Base-by-base conservation (phyloP, 2,797 vertebrate genomes). In the Sylvia borin region DNA sequence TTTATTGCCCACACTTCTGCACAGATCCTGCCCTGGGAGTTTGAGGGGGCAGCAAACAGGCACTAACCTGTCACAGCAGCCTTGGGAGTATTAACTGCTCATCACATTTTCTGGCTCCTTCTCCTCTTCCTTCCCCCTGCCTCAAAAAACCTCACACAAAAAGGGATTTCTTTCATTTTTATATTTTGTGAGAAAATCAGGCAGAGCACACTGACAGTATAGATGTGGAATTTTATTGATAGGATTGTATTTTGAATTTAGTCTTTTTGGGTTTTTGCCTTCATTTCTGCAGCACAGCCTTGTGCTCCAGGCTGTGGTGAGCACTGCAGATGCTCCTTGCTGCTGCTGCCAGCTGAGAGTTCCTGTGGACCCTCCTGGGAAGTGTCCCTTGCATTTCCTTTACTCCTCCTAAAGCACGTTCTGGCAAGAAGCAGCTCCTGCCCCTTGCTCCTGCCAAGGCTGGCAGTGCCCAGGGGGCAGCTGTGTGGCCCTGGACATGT, bases 391-490 rank as follows among this genome's bases (percentile, higher is more conserved):
- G 55, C 38, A 5, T 80, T 95, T 90, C 81, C 83, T 93, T 85
- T 91, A 27, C 80, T 90, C 76, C 72, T 89, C 43, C 54, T 61
- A 6, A 54, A 80, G 80, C 47, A 16, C 73, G 62, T 47, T 12
- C 27, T 90, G 91, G 74, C 92, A 93, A 72, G 87, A 86, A 96
- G 93, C 97, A 97, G 97, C 97, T 98, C 97, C 92, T 90, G 95
- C 84, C 94, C 96, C 95, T 97, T 75, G 48, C 92, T 97, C 91
- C 84, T 79, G 85, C 80, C 62, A 82, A 77, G 98, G 97, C 98
- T 97, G 97, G 96, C 97, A 97, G 94, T 97, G 92, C 98, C 98
- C 98, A 98, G 97, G 97, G 98, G 98, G 94, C 97, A 97, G 97
- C 98, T 97, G 97, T 96, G 95, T 90, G 96, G 95, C 96, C 90